phyloP scores from a whole-genome alignment of 2,888 invertebrate genomes.

The Euspilapteryx auroguttella region DNA sequence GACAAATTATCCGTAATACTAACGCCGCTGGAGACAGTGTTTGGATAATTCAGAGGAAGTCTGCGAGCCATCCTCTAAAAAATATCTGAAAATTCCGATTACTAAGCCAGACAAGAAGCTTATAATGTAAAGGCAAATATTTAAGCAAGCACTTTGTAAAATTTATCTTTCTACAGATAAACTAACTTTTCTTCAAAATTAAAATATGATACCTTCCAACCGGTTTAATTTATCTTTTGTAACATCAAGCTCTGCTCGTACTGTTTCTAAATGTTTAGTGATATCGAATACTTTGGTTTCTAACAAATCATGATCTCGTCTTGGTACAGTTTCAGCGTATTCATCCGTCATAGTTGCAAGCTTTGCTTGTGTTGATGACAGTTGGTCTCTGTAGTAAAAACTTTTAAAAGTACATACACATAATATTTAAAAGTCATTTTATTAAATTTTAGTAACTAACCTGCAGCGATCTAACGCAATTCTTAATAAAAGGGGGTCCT shows the following conservation, averaged over 20 bases:
- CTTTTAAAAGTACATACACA: neutral
- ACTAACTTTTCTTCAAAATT: neutral
- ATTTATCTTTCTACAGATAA: too few relatives aligned
- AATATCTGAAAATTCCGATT: too few relatives aligned
- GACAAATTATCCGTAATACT: too few relatives aligned
- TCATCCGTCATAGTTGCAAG: constrained; percentile 36
- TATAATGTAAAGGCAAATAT: too few relatives aligned
- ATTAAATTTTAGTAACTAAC: constrained; percentile 13
- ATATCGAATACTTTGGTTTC: constrained; percentile 21
- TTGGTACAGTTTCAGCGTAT: constrained; percentile 43
- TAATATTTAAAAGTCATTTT: neutral
- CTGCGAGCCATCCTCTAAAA: too few relatives aligned
- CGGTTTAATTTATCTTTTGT: constrained; percentile 23
- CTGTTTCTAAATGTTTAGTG: constrained; percentile 14
- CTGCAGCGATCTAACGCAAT: constrained; percentile 46
- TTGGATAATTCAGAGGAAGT: too few relatives aligned
- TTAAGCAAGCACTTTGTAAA: too few relatives aligned
- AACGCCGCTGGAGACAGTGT: too few relatives aligned
- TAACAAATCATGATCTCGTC: constrained; percentile 32
- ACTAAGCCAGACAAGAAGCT: too few relatives aligned
- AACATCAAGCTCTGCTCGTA: constrained; percentile 17
- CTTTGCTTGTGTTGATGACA: constrained; percentile 31
- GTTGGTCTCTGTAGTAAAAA: constrained; percentile 26
- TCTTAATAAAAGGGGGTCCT: constrained; percentile 36
- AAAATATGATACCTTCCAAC: constrained; percentile 15